These are phyloP conservation scores for Drosophila mulleri DNA, from an alignment of 2,888 invertebrate species.

Conservation along the genomic window DNA sequence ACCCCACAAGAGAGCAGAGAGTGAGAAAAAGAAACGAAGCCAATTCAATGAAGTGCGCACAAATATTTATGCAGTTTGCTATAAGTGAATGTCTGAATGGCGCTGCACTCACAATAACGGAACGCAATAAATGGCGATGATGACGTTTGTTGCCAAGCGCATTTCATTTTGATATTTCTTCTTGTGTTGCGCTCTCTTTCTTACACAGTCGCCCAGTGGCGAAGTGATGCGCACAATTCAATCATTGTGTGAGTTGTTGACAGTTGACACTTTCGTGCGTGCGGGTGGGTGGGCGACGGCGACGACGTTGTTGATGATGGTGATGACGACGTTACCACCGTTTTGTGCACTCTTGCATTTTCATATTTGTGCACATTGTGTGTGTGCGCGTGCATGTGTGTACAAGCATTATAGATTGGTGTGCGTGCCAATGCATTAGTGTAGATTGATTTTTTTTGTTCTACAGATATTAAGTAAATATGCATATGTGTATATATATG, in stretches of 20 bases:
- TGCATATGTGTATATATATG: not conserved
- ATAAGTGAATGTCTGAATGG: slow-evolving; percentile 47
- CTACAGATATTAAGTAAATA: not conserved
- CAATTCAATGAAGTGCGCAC: slow-evolving; percentile 67
- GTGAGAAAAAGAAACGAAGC: slow-evolving; percentile 22
- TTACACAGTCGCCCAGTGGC: slow-evolving; percentile 13
- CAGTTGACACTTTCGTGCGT: slow-evolving; percentile 36
- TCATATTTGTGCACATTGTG: not conserved
- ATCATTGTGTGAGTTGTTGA: slow-evolving; percentile 38
- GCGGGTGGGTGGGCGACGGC: not conserved
- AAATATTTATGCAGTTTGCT: slow-evolving; percentile 61
- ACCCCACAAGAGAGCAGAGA: not conserved
- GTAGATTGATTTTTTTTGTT: slow-evolving; percentile 8
- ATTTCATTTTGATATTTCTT: slow-evolving; percentile 20
- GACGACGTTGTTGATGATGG: not conserved
- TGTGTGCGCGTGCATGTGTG: not conserved
- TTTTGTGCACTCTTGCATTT: slow-evolving; percentile 11
- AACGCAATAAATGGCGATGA: slow-evolving; percentile 27
- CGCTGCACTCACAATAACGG: slow-evolving; percentile 39
- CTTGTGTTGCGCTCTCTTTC: slow-evolving; percentile 16
- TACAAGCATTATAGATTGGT: not conserved
- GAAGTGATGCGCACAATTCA: slow-evolving; percentile 32
- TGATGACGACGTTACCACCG: slow-evolving; percentile 18
- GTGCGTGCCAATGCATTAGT: slow-evolving; percentile 1
- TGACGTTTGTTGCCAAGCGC: slow-evolving; percentile 36